phyloP scores from a whole-genome alignment of 2,888 invertebrate genomes.

The Sycophila texana region DNA sequence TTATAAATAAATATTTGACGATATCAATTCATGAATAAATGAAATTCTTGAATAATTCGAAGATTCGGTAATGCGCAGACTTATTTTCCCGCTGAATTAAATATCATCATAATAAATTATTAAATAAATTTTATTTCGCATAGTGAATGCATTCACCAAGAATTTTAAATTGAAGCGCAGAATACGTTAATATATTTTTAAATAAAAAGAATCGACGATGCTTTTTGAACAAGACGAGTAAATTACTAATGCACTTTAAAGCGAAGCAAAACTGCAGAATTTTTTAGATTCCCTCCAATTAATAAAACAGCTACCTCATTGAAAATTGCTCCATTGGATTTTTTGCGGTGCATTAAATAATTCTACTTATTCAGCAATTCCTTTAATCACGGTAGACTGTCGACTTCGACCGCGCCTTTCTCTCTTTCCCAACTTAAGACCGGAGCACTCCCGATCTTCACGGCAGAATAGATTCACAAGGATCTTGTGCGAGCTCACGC shows the following conservation, averaged over 20 bases:
- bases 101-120: too few species aligned
- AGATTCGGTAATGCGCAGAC: too few species aligned
- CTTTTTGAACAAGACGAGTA: too few species aligned
- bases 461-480: conserved; percentile 46
- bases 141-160: too few species aligned
- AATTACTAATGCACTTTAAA: neutral
- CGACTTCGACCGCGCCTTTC: conserved; percentile 39
- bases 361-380: conserved; percentile 46
- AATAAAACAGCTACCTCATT: neutral
- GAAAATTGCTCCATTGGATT: conserved; percentile 6
- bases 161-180: too few species aligned
- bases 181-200: too few species aligned
- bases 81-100: too few species aligned
- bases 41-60: too few species aligned
- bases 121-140: too few species aligned
- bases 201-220: neutral
- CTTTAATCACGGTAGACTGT: conserved; percentile 42
- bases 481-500: conserved; percentile 53
- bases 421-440: conserved; percentile 26
- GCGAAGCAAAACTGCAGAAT: neutral
- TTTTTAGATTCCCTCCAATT: neutral
- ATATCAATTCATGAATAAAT: too few species aligned
- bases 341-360: conserved; percentile 31
- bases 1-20: too few species aligned
- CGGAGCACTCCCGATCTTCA: conserved; percentile 32